A percentile compares a stretch with the other conserved stretches of the same genome.
Conservation (phyloP, 2,888 invertebrate genomes). For the Ochlodes sylvanus region DNA sequence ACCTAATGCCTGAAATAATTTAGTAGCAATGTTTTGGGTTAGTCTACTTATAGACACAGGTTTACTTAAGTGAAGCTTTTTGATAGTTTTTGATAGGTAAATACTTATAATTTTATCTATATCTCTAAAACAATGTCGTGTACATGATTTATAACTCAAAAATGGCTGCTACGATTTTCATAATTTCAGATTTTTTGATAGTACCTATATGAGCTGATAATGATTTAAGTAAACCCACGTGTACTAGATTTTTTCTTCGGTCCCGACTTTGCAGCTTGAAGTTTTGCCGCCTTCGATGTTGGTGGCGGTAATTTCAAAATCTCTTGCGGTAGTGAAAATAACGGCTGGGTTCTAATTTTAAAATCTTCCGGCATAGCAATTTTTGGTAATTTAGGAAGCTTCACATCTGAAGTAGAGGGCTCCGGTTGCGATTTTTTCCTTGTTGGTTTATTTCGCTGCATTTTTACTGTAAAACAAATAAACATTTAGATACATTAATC, state of each 20-base stretch:
- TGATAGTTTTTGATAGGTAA: no score
- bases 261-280: constrained; percentile 58
- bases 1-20: no score
- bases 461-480: constrained; percentile 32
- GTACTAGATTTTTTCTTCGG: constrained; percentile 61
- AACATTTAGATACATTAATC: no score
- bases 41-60: no score
- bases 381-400: constrained; percentile 83
- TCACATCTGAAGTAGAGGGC: constrained; percentile 76
- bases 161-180: no score
- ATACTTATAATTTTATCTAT: no score
- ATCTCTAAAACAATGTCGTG: no score
- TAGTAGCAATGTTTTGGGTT: no score
- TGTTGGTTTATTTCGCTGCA: constrained; percentile 64
- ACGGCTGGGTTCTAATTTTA: constrained; percentile 81
- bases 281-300: constrained; percentile 63
- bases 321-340: constrained; percentile 87
- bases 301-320: constrained; percentile 79
- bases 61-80: no score
- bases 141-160: no score
- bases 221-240: constrained; percentile 50
- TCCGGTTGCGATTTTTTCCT: constrained; percentile 73
- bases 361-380: constrained; percentile 84
- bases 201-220: constrained; percentile 18
- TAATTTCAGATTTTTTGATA: no score